These are phyloP conservation scores for Nebria brevicollis DNA, from an alignment of 2,888 invertebrate genomes.

Conservation along the genomic window DNA sequence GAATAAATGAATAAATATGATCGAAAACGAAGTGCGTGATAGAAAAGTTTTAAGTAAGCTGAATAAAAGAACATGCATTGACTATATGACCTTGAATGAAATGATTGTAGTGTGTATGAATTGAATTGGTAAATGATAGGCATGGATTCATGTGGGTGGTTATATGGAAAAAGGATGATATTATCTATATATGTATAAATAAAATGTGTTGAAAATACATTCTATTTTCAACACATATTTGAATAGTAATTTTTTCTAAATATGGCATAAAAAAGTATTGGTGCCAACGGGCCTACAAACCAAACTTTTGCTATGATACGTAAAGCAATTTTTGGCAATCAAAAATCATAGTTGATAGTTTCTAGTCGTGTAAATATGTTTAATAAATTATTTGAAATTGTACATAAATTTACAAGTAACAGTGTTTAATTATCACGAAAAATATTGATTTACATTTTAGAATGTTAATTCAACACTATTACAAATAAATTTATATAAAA, in stretches of 20 bases:
- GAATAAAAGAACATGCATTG: not conserved
- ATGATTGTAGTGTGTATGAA: not conserved
- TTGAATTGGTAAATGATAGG: not conserved
- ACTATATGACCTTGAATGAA: not conserved
- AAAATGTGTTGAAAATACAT: not conserved
- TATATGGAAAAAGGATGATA: not conserved
- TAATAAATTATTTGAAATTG: too few species aligned
- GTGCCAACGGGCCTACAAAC: constrained; percentile 1
- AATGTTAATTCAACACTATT: too few species aligned
- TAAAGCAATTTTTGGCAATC: not conserved
- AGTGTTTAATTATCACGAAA: too few species aligned
- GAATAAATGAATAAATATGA: not conserved
- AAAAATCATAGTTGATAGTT: not conserved
- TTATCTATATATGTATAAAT: not conserved
- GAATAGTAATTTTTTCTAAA: not conserved
- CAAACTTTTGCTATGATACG: not conserved
- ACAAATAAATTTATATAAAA: too few species aligned
- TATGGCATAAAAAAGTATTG: not conserved
- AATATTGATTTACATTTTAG: too few species aligned
- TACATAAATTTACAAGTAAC: too few species aligned
- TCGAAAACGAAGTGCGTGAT: not conserved
- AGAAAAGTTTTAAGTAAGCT: not conserved
- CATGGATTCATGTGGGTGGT: not conserved
- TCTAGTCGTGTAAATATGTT: not conserved
- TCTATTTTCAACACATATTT: not conserved